phyloP scores from a whole-genome alignment of 2,113 vertebrate genomes.

The Percina caprodes region DNA sequence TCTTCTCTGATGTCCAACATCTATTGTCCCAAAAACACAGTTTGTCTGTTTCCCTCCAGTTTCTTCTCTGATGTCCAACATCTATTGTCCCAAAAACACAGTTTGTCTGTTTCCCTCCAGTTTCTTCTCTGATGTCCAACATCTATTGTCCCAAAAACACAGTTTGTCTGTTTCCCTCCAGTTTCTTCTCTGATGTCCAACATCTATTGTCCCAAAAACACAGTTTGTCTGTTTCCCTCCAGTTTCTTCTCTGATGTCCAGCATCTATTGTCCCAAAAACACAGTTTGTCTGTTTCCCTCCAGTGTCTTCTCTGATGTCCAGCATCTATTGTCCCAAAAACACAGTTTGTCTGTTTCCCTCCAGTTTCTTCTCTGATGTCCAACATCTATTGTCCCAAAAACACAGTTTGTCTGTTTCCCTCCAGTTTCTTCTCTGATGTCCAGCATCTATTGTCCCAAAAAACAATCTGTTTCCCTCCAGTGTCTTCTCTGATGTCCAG shows the following conservation, averaged over 20 bases:
- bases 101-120: not conserved
- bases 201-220: too few relatives aligned
- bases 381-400: conserved; percentile 17
- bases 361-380: not conserved
- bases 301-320: not conserved
- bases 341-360: not conserved
- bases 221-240: not conserved
- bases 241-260: not conserved
- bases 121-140: not conserved
- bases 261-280: too few relatives aligned
- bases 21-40: not conserved
- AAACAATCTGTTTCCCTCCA: not conserved
- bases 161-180: not conserved
- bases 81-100: too few relatives aligned
- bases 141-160: too few relatives aligned
- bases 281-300: not conserved
- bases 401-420: not conserved
- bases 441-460: conserved; percentile 12
- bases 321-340: conserved; percentile 19
- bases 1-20: not conserved
- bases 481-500: too few relatives aligned
- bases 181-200: not conserved
- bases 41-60: not conserved
- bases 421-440: not conserved
- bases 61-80: not conserved